Conservation (phyloP, 1,140 invertebrate species). For the Philaenus spumarius region DNA sequence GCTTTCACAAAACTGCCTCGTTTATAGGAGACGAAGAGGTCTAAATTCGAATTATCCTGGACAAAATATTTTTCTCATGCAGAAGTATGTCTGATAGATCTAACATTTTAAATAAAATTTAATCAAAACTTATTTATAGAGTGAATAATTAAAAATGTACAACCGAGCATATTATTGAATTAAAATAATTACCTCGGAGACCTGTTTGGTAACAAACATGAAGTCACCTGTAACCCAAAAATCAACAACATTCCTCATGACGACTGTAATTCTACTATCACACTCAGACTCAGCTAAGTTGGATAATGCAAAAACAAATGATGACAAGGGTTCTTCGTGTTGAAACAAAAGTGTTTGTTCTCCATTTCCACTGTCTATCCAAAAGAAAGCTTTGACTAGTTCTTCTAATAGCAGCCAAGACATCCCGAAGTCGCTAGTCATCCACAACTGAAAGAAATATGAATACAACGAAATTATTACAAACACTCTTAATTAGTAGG, state of each 20-base stretch:
- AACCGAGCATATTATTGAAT: too few species aligned
- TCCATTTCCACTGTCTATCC: slow-evolving; percentile 36
- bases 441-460: slow-evolving; percentile 61
- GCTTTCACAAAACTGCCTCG: slow-evolving; percentile 60
- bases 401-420: slow-evolving; percentile 59
- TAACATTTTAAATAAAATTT: too few species aligned
- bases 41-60: slow-evolving; percentile 47
- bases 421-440: slow-evolving; percentile 65
- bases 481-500: too few species aligned
- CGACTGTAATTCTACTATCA: too few species aligned
- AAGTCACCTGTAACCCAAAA: slow-evolving; percentile 77
- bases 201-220: slow-evolving; percentile 68
- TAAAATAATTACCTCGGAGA: slow-evolving; percentile 10
- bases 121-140: too few species aligned
- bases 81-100: too few species aligned
- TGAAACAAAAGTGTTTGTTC: slow-evolving; percentile 56
- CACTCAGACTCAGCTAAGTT: too few species aligned
- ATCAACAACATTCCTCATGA: slow-evolving; percentile 61
- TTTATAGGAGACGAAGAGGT: slow-evolving; percentile 73
- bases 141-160: too few species aligned
- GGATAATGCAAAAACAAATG: slow-evolving; percentile 53
- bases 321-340: slow-evolving; percentile 52
- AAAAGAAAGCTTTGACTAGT: slow-evolving; percentile 53
- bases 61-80: too few species aligned
- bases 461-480: too few species aligned